Percentiles rank a stretch among this genome's conserved stretches.
These are phyloP conservation scores for Camponotus vicinus DNA, from an alignment of 1,140 invertebrate species.

Conservation along the genomic window DNA sequence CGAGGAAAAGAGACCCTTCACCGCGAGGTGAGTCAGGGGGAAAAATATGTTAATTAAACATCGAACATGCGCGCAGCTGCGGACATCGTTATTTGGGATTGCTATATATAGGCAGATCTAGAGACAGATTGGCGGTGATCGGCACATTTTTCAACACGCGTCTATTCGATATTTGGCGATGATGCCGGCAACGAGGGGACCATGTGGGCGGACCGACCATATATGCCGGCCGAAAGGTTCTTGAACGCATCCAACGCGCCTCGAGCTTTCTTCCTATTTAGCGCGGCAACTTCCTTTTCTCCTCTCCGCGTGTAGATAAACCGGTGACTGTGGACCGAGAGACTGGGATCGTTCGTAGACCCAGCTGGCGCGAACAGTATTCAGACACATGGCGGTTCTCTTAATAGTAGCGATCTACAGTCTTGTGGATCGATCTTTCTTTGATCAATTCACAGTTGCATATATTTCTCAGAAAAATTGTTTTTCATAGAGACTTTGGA, in stretches of 20 bases:
- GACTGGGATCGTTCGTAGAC: background rate
- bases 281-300: constrained; percentile 36
- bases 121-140: constrained; percentile 68
- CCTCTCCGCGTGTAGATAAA: constrained; percentile 22
- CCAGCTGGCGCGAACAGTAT: constrained; percentile 2
- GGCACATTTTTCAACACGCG: constrained; percentile 68
- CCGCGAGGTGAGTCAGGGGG: constrained; percentile 66
- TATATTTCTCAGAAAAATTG: background rate
- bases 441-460: background rate
- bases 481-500: background rate
- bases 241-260: constrained; percentile 78
- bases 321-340: constrained; percentile 1
- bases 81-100: constrained; percentile 76
- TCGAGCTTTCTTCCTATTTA: constrained; percentile 68
- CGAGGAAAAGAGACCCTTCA: constrained; percentile 60
- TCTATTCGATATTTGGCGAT: constrained; percentile 84
- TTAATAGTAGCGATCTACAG: constrained; percentile 4
- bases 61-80: background rate
- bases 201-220: constrained; percentile 82
- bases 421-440: background rate
- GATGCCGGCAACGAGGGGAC: constrained; percentile 69
- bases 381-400: constrained; percentile 1
- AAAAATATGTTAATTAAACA: constrained; percentile 76
- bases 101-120: constrained; percentile 80
- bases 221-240: constrained; percentile 76